Percentiles rank a stretch among this genome's conserved stretches.
Conservation (phyloP, 2,113 vertebrate species). For the Oostethus manadensis region DNA sequence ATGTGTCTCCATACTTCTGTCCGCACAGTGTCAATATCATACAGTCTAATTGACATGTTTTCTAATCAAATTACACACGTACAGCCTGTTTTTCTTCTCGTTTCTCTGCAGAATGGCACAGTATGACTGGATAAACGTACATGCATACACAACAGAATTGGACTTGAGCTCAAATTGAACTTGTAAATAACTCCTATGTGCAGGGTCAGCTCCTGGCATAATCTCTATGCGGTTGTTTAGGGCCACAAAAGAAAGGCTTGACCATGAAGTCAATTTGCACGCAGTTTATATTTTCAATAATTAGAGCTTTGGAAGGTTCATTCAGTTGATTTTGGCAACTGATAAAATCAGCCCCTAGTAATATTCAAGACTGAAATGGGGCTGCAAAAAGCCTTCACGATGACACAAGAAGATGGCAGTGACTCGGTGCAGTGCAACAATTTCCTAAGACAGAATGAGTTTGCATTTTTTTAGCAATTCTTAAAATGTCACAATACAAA, state of each 20-base stretch:
- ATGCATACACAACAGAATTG: neutral
- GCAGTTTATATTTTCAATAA: too few species aligned
- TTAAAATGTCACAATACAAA: neutral
- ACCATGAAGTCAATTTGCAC: too few species aligned
- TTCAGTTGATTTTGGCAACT: too few species aligned
- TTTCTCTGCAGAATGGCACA: slow-evolving; percentile 5
- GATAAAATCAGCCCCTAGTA: too few species aligned
- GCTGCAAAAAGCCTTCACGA: neutral
- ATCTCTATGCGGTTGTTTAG: too few species aligned
- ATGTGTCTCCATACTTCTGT: neutral
- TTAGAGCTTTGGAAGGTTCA: too few species aligned
- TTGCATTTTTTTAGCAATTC: neutral
- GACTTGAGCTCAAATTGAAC: neutral
- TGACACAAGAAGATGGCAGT: neutral
- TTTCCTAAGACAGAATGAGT: neutral
- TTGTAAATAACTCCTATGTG: neutral
- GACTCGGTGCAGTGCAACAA: neutral
- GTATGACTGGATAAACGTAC: neutral
- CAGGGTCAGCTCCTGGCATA: too few species aligned
- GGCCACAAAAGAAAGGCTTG: too few species aligned
- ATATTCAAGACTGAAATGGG: too few species aligned
- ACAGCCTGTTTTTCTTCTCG: neutral
- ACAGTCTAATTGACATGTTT: neutral
- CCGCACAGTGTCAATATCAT: neutral
- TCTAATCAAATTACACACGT: neutral